Evolutionary conservation across 2,888 invertebrate genomes (phyloP), one percentile per base, ranked within the genome.

Genomic region (Polia nebulosa): DNA sequence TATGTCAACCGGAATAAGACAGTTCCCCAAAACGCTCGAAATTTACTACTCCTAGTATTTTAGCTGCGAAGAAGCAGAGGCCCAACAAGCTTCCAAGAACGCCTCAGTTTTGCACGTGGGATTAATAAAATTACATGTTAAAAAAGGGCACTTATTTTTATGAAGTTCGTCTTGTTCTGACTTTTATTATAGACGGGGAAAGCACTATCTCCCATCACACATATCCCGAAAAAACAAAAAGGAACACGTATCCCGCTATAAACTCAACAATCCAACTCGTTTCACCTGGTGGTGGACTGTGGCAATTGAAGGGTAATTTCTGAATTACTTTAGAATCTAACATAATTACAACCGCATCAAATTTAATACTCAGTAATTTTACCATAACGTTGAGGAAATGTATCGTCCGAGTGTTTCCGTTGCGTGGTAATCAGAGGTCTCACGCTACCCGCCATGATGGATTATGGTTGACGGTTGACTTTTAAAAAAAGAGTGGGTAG

Each of bases 311-410:
- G 9, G 17, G 36, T 47, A 41, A 41, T 80, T 59, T 59, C 4
- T 45, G 57, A 69, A 62, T 62, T 39, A 76, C 49, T 34, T 22
- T 20, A 22, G 6, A 58, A 41, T 51, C 32, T 56, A 62, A 57
- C 47, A 17, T 45, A 80, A 66, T 66, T 45, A 41, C 44, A 13
- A 57, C 62, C 59, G 41, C 49, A 57, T 81, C 81, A 15, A 81
- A 81, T 76, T 70, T 81, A 76, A 77, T 76, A 62, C 59, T 32
- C 55, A 22, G 45, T 77, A 60, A 81, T 81, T 57, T 77, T 34
- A 45, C 39, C 32, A 34, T 58, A 58, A 29, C 22, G n/a, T 5
- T 15, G 53, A 55, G 76, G 81, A 77, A 77, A 77, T 78, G 78
- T 77, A 53, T 56, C 47, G 72, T 47, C 52, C 36, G 36, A 60